These are phyloP conservation scores for Telenomus remus DNA, from an alignment of 1,140 invertebrate genomes.

Conservation along the genomic window DNA sequence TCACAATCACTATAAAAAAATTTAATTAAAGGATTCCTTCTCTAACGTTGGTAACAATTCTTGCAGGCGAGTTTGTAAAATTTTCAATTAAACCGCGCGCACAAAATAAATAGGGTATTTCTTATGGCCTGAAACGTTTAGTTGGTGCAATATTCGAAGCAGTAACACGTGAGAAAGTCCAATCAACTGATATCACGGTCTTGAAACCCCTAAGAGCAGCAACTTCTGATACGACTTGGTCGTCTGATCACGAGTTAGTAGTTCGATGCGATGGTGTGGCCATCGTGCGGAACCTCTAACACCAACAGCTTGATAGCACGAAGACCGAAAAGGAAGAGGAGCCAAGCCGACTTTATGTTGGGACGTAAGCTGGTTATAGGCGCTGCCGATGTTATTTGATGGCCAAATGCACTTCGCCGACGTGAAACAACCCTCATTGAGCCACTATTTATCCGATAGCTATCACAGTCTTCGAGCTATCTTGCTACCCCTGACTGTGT, in stretches of 20 bases:
- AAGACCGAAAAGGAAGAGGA: conserved; percentile 66
- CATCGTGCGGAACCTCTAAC: conserved; percentile 50
- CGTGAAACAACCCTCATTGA: conserved; percentile 54
- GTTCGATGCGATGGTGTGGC: conserved; percentile 65
- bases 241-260: conserved; percentile 76
- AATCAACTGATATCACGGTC: conserved; percentile 75
- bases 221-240: conserved; percentile 73
- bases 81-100: conserved; percentile 34
- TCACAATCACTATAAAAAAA: conserved; percentile 37
- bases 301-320: conserved; percentile 53
- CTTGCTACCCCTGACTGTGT: conserved; percentile 17
- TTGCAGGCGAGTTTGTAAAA: conserved; percentile 24
- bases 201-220: conserved; percentile 70
- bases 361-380: conserved; percentile 75
- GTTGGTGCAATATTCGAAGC: conserved; percentile 32
- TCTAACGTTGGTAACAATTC: neutral
- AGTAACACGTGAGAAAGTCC: conserved; percentile 59
- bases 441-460: conserved; percentile 57
- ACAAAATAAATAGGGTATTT: conserved; percentile 23
- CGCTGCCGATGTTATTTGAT: conserved; percentile 76
- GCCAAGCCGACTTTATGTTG: conserved; percentile 73
- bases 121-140: conserved; percentile 23
- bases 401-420: conserved; percentile 74
- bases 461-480: conserved; percentile 47
- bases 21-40: conserved; percentile 42